Base-by-base conservation (phyloP, 2,888 invertebrate species). In the Lasioglossum oenotherae region DNA sequence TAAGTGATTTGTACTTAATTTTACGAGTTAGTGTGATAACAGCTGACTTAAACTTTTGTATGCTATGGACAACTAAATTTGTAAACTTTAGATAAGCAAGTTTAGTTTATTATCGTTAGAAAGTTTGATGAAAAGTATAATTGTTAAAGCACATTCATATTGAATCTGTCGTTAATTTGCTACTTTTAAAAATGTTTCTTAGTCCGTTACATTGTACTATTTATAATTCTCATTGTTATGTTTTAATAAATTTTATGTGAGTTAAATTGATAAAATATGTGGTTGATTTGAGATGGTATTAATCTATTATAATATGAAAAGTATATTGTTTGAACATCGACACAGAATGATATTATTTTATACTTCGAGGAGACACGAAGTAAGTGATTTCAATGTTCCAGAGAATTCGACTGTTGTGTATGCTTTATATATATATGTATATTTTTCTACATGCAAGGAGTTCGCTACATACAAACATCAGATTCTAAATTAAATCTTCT, bases 401-500 rank as follows among this genome's bases (percentile, higher is more conserved):
- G 86, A 80, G 74, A 85, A 80, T 85, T 85, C 85, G 74, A 77
- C 80, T 85, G 31, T 78, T 44, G 49, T 74, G 44, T 73, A 53
- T 71, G 80, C 74, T 85, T 85, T 78, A 35, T 41, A 38, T 80
- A 71, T 53, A 57, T 76, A 85, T 53, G 53, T 80, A 85, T 53
- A 57, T 81, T 74, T 67, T 53, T 69, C 19, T 38, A 23, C 80
- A 60, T 64, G 46, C 38, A 27, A 77, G n/a, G 19, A 14, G 49
- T 80, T n/a, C 6, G 71, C 41, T 49, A 14, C 72, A 57, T 77
- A 75, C 38, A n/a, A 67, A 64, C 38, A n/a, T 44, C 31, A n/a
- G 35, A 75, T 79, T 76, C 60, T 78, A 64, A 75, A 72, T 38
- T 84, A 75, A 72, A 75, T 72, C 67, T 44, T 74, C 46, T 53